A percentile compares a stretch with the other conserved stretches of the same genome.
Evolutionary conservation across 2,888 invertebrate species (phyloP).

Genomic region (Hololepta plana): DNA sequence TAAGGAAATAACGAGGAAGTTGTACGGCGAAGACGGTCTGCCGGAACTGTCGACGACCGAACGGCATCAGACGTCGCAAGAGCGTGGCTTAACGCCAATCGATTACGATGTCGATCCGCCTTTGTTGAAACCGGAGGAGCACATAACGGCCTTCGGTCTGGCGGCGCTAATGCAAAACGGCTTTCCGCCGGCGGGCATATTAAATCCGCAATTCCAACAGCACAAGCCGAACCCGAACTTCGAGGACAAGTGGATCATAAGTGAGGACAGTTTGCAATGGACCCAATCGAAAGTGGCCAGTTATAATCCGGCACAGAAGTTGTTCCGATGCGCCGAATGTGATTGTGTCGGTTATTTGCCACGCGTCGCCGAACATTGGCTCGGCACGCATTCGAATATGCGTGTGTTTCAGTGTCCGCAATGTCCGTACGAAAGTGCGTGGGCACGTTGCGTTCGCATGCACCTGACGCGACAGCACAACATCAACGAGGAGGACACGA

Average conservation of each 20-base stretch:
- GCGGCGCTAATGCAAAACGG: conserved; percentile 63
- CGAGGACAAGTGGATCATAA: conserved; percentile 43
- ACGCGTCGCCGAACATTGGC: conserved; percentile 59
- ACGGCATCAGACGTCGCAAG: conserved; percentile 18
- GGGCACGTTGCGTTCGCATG: conserved; percentile 56
- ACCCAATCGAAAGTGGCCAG: conserved; percentile 65
- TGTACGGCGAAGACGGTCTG: conserved; percentile 65
- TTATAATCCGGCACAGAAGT: conserved; percentile 57
- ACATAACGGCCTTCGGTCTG: conserved; percentile 52
- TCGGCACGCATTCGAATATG: conserved; percentile 52
- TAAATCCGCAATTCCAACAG: conserved; percentile 38
- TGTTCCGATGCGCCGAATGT: conserved; percentile 59
- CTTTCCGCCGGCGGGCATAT: conserved; percentile 45
- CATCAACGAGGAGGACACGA: conserved; percentile 41
- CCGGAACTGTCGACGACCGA: conserved; percentile 24
- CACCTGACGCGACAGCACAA: conserved; percentile 58
- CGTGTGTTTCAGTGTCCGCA: conserved; percentile 44
- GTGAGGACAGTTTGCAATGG: conserved; percentile 53
- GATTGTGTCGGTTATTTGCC: conserved; percentile 58
- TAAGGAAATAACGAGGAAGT: conserved; percentile 81
- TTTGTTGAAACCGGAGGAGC: conserved; percentile 48
- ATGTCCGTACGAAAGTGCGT: conserved; percentile 57
- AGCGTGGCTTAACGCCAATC: conserved; percentile 24
- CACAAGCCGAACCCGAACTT: conserved; percentile 17
- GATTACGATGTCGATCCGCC: conserved; percentile 31